phyloP scores from a whole-genome alignment of 2,113 vertebrate genomes.

The Canis aureus region DNA sequence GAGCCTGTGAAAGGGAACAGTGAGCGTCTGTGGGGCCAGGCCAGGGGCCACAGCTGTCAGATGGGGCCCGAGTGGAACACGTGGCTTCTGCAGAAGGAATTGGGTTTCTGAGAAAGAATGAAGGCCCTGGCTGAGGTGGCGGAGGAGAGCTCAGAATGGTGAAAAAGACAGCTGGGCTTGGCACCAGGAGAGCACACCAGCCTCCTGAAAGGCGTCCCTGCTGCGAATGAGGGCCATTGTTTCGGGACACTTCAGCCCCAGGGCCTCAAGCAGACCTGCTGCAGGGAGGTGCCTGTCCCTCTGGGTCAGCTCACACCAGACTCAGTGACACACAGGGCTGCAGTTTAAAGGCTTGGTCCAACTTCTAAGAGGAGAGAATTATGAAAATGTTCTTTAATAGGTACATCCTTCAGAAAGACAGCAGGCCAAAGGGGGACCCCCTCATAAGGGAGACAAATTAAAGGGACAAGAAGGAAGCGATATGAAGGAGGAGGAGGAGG shows the following conservation, averaged over 20 bases:
- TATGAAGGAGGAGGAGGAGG: not conserved
- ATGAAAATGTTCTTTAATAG: not conserved
- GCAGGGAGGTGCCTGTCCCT: not conserved
- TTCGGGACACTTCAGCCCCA: not conserved
- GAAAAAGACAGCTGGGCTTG: conserved; percentile 72
- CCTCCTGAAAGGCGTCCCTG: not conserved
- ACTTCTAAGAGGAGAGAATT: not conserved
- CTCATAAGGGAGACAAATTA: not conserved
- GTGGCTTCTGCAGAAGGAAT: conserved; percentile 41
- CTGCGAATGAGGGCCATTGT: conserved; percentile 32
- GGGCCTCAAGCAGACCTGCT: not conserved
- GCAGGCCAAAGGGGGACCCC: not conserved
- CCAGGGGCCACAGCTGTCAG: conserved; percentile 80
- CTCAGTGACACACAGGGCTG: not conserved
- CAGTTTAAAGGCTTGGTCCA: not conserved
- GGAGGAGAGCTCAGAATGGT: conserved; percentile 35
- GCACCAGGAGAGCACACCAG: conserved; percentile 31
- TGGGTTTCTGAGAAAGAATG: conserved; percentile 55
- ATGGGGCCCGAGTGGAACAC: conserved; percentile 49
- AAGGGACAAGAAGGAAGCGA: not conserved
- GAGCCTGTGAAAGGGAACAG: conserved; percentile 67
- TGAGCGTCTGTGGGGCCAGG: conserved; percentile 53
- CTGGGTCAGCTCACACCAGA: not conserved
- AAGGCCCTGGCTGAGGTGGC: not conserved
- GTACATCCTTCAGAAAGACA: conserved; percentile 2